Evolutionary conservation across 2,888 invertebrate species (phyloP), one percentile per base, ranked within the genome.

Genomic region (Melinopterus prodromus): DNA sequence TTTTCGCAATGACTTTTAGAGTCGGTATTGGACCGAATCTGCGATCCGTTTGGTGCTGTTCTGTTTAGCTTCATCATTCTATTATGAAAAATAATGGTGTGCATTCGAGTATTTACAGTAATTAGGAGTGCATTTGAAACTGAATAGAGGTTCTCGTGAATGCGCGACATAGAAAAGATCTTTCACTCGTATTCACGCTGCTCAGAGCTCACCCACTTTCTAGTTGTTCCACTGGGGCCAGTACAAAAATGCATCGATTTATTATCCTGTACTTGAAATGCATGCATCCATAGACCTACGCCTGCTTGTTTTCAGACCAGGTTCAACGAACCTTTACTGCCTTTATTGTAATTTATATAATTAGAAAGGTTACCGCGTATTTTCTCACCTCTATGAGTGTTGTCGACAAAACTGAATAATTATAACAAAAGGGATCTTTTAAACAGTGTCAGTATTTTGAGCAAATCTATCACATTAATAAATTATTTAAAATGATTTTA

Each of bases 241-340:
- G 53, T 53, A 38, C 37, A 79, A 80, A 81, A 80, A 80, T 79
- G 79, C 80, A 79, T 76, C 78, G 79, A 82, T 82, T 82, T 81
- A 82, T 82, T 81, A 81, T 78, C 80, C 79, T 80, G 82, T 81
- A 81, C 82, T 79, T 82, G 81, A 82, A 81, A 80, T 78, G 76
- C 74, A 79, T 69, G 77, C 77, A 77, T 80, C 77, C 74, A 77
- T 7, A 53, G 53, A 53, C 53, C 53, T 53, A 53, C 53, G 53
- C 53, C 53, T 53, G 53, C 53, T 53, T 53, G 53, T 53, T 53
- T 53, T 12, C 53, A 53, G 12, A 74, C 6, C 69, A 71, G 70
- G 80, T 78, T 80, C 80, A 75, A 78, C 72, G 80, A 80, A 80
- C 79, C 36, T 72, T 14, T 16, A 36, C 69, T 69, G 14, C 53